phyloP scores from a whole-genome alignment of 2,888 invertebrate species.

The Dinocampus coccinellae region DNA sequence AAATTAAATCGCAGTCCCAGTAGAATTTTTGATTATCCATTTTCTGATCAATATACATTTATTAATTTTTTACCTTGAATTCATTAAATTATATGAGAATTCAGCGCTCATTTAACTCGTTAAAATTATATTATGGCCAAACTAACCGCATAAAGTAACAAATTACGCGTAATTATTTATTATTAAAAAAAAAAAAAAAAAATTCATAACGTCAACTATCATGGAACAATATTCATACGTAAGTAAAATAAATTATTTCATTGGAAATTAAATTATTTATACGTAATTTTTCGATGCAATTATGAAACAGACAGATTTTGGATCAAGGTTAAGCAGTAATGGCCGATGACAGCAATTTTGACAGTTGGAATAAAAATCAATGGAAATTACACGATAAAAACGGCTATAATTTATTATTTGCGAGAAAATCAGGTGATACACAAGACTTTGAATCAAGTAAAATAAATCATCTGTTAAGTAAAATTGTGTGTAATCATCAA shows the following conservation, averaged over 20 bases:
- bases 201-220: slow-evolving; percentile 42
- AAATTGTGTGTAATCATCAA: slow-evolving; percentile 27
- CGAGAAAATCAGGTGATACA: not conserved
- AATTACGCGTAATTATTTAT: not conserved
- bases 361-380: slow-evolving; percentile 50
- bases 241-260: slow-evolving; percentile 39
- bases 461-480: slow-evolving; percentile 18
- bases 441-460: not conserved
- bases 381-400: slow-evolving; percentile 32
- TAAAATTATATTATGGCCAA: not conserved
- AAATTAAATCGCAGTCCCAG: not conserved
- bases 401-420: slow-evolving; percentile 9
- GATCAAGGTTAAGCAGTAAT: slow-evolving; percentile 50
- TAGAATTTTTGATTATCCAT: not conserved
- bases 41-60: not conserved
- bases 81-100: slow-evolving; percentile 7
- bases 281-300: slow-evolving; percentile 13
- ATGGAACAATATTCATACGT: slow-evolving; percentile 47
- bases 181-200: slow-evolving; percentile 31
- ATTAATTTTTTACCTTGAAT: slow-evolving; percentile 4
- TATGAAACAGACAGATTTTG: slow-evolving; percentile 38
- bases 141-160: not conserved
- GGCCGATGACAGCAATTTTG: slow-evolving; percentile 52
- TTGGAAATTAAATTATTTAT: not conserved
- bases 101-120: slow-evolving; percentile 43